Evolutionary conservation across 2,888 invertebrate species (phyloP).

Genomic region (Endotricha flammealis): DNA sequence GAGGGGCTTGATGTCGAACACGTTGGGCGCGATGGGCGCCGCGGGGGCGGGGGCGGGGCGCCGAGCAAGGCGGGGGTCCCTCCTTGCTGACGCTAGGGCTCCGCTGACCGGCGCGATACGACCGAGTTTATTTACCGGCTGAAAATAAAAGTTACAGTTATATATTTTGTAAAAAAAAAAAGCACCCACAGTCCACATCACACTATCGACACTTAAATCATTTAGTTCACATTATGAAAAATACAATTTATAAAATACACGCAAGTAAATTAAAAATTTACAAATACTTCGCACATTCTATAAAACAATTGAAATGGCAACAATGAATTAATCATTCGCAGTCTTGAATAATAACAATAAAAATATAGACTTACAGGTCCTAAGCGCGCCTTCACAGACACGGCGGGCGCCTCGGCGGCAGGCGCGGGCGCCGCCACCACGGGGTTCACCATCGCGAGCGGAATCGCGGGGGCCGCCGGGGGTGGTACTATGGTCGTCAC

Average conservation of each 20-base stretch:
- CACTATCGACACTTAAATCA: too few relatives aligned
- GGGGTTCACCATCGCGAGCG: constrained; percentile 32
- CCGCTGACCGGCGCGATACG: constrained; percentile 61
- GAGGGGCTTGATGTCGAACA: constrained; percentile 70
- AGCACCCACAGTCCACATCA: too few relatives aligned
- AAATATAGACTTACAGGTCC: constrained; percentile 55
- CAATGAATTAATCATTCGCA: too few relatives aligned
- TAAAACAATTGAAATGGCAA: too few relatives aligned
- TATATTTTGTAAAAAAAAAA: too few relatives aligned
- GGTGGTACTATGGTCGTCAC: constrained; percentile 7
- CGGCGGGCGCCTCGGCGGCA: constrained; percentile 20
- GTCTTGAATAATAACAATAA: too few relatives aligned
- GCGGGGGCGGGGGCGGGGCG: constrained; percentile 21
- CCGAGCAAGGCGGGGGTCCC: constrained; percentile 43
- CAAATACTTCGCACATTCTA: too few relatives aligned
- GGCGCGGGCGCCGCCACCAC: constrained; percentile 23
- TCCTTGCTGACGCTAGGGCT: constrained; percentile 48
- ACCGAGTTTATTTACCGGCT: constrained; percentile 55
- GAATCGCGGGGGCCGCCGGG: constrained; percentile 16
- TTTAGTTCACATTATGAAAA: too few relatives aligned
- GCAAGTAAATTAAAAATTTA: too few relatives aligned
- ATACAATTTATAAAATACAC: too few relatives aligned
- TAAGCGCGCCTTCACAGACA: constrained; percentile 52
- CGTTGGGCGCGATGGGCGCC: constrained; percentile 54
- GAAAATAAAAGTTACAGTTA: constrained; percentile 30